Evolutionary conservation across 2,797 vertebrate species (phyloP), one percentile per base, ranked within the genome.

Genomic region (Manis pentadactyla): DNA sequence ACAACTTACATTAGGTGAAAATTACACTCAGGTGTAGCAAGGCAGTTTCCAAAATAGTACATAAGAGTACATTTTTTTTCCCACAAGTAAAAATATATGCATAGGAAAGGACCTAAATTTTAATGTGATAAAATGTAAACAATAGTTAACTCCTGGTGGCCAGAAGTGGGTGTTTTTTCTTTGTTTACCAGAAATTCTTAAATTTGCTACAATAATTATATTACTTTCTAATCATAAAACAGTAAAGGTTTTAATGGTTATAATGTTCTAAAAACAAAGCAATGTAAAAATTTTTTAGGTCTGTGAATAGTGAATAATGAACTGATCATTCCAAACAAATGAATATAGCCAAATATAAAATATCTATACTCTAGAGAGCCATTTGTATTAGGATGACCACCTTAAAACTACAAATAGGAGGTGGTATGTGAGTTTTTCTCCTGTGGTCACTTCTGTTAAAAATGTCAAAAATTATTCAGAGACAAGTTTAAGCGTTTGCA

Each of bases 401-500:
- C 51, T 83, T 34, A 34, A 91, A 18, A 69, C 42, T 83, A 59
- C 66, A 77, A 46, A 94, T 49, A 71, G n/a, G 39, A 89, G 17
- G 1, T 77, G 21, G 12, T 53, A 57, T 68, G 13, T 85, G 29
- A 10, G 31, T 87, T 95, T 96, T 78, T 64, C 82, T 42, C 49
- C 9, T 49, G 17, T 25, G 37, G 37, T 64, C 75, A 78, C 83
- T 96, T 91, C 31, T 68, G 18, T 64, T 79, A 63, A 88, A 90
- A 88, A 86, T 88, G n/a, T 85, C 66, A 90, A 34, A 85, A 95
- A 74, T 96, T 85, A 57, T 68, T 95, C 63, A 93, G 82, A 82
- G 55, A 51, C 13, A 73, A 63, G 6, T 85, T 68, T 71, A n/a
- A 90, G 51, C 34, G 61, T 64, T 55, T 93, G 25, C 1, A 66